phyloP scores from a whole-genome alignment of 2,888 invertebrate genomes.

The Orthonevra nobilis region DNA sequence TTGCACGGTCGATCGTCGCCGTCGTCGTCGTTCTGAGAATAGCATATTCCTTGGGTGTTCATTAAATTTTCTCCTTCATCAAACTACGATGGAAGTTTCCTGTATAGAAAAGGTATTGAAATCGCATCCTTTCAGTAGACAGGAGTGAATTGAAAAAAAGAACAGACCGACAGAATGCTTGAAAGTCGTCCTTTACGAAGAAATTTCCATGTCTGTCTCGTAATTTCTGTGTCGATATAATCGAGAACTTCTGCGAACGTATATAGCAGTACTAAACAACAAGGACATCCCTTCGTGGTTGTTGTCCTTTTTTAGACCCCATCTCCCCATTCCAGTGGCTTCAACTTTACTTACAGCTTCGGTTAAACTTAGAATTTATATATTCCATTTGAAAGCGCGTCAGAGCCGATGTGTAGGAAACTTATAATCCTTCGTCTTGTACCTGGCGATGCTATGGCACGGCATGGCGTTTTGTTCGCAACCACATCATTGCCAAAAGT shows the following conservation, averaged over 20 bases:
- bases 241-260: too few species aligned
- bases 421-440: too few species aligned
- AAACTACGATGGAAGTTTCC: constrained; percentile 56
- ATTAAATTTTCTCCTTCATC: constrained; percentile 59
- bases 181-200: not conserved
- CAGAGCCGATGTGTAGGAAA: too few species aligned
- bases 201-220: not conserved
- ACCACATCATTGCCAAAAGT: not conserved
- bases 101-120: constrained; percentile 10
- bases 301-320: too few species aligned
- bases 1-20: not conserved
- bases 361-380: too few species aligned
- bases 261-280: too few species aligned
- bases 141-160: constrained; percentile 2
- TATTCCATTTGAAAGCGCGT: too few species aligned
- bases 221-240: not conserved
- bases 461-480: too few species aligned
- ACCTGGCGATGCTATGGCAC: too few species aligned
- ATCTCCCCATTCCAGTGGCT: too few species aligned
- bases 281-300: constrained; percentile 18
- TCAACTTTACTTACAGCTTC: too few species aligned
- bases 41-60: constrained; percentile 36
- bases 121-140: constrained; percentile 1
- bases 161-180: constrained; percentile 5
- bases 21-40: not conserved